These are phyloP conservation scores for Drosophila yakuba DNA, from an alignment of 1,140 invertebrate species.

Conservation along the genomic window DNA sequence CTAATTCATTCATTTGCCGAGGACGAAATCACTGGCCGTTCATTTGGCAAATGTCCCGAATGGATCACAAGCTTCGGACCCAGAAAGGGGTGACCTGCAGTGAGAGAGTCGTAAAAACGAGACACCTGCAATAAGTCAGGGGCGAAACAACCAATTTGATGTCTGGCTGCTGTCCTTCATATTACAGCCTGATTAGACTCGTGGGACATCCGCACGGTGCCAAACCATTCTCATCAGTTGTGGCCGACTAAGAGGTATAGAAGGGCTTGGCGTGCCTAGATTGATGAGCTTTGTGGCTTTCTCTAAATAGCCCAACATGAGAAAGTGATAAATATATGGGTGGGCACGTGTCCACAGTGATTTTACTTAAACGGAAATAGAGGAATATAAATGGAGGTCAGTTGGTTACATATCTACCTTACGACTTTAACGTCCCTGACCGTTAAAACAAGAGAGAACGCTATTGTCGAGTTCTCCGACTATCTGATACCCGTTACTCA, in stretches of 20 bases:
- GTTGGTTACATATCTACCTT: too few species aligned
- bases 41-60: conserved; percentile 70
- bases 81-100: conserved; percentile 22
- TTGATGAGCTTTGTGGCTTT: conserved; percentile 61
- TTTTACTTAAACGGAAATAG: conserved; percentile 36
- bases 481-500: too few species aligned
- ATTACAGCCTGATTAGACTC: conserved; percentile 80
- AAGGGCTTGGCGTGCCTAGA: conserved; percentile 20
- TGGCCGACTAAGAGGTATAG: conserved; percentile 43
- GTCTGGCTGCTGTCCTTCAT: conserved; percentile 68
- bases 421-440: too few species aligned
- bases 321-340: conserved; percentile 44
- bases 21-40: conserved; percentile 70
- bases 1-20: conserved; percentile 77
- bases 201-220: conserved; percentile 44
- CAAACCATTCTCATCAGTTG: conserved; percentile 62
- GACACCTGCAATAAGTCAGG: conserved; percentile 74
- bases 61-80: conserved; percentile 30
- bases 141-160: conserved; percentile 55
- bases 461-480: too few species aligned
- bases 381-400: conserved; percentile 9
- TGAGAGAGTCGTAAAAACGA: conserved; percentile 27
- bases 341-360: conserved; percentile 23
- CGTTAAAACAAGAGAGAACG: too few species aligned
- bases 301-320: conserved; percentile 58